Evolutionary conservation across 37 sponge, comb jelly and placozoan species (phyloP), one percentile per base, ranked within the genome.

Genomic region (Oscarella lobularis): DNA sequence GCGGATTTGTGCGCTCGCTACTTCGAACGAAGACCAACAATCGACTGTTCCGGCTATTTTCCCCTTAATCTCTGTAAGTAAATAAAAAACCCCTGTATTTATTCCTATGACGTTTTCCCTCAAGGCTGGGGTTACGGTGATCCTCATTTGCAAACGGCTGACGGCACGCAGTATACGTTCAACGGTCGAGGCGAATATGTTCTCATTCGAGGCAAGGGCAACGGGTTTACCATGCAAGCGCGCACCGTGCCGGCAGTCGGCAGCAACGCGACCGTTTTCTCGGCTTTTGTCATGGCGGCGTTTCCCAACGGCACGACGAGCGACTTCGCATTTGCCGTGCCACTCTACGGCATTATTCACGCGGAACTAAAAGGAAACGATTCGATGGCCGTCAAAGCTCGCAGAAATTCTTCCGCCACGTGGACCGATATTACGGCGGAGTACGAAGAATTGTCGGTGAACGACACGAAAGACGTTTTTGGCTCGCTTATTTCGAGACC

Each of bases 121-220:
- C 2, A 40, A 83, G 87, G 73, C 2, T 90, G 84, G 84, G 72
- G 39, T 2, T 86, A 55, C 66, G 90, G 90, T 1, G 90, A 90
- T 40, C 90, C 90, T 33, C 90, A 90, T 73, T 35, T 90, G 5
- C 83, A 66, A 3, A 85, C 90, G 5, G 60, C 86, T 40, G 90
- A 90, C 73, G 81, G 75, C 27, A 2, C 37, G 0, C 33, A 0
- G 39, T 90, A 90, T 38, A 90, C 90, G 4, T 90, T 90, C 79
- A 90, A 90, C 81, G 90, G 90, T 0, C 32, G 69, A 38, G 91
- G 91, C 30, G 85, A 80, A 66, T 90, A 83, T 72, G 74, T 36
- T 3, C 9, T 20, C 60, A 48, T 48, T 9, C 9, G 20, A 48
- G 20, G 14, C 20, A 20, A 27, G 14, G 20, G 20, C 20, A 20